phyloP scores from a whole-genome alignment of 2,113 vertebrate genomes.

The Microcebus griseorufus region DNA sequence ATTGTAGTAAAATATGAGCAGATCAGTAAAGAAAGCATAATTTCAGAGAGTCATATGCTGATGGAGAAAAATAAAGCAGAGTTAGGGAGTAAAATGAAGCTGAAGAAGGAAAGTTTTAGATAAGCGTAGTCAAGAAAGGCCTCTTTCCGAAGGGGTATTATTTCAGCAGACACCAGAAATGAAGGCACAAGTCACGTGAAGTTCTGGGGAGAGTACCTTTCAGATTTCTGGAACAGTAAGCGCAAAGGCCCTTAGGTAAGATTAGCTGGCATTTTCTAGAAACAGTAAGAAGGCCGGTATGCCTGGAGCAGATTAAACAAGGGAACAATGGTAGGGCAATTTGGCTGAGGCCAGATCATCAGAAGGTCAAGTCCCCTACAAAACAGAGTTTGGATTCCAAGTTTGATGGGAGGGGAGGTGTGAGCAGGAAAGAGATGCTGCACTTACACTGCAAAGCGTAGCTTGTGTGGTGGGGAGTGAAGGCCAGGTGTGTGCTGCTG shows the following conservation, averaged over 20 bases:
- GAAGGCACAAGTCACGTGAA: background rate
- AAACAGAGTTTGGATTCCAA: background rate
- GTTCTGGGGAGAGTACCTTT: background rate
- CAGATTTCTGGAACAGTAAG: background rate
- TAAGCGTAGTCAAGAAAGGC: background rate
- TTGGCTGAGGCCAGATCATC: background rate
- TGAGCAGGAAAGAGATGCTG: background rate
- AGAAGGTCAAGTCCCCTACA: background rate
- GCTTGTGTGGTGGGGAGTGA: background rate
- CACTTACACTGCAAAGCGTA: background rate
- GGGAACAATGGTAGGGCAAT: background rate
- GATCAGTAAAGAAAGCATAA: background rate
- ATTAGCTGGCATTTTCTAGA: background rate
- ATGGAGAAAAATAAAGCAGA: background rate
- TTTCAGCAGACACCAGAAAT: background rate
- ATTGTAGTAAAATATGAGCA: background rate
- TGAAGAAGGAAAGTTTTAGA: background rate
- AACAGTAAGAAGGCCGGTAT: background rate
- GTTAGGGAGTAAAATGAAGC: background rate
- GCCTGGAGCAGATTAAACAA: background rate
- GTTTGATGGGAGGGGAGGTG: background rate
- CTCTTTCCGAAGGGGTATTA: background rate
- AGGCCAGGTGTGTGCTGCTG: background rate
- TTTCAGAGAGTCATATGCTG: background rate
- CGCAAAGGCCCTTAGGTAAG: background rate